Evolutionary conservation across 2,888 invertebrate species (phyloP).

Genomic region (Dilophus febrilis): DNA sequence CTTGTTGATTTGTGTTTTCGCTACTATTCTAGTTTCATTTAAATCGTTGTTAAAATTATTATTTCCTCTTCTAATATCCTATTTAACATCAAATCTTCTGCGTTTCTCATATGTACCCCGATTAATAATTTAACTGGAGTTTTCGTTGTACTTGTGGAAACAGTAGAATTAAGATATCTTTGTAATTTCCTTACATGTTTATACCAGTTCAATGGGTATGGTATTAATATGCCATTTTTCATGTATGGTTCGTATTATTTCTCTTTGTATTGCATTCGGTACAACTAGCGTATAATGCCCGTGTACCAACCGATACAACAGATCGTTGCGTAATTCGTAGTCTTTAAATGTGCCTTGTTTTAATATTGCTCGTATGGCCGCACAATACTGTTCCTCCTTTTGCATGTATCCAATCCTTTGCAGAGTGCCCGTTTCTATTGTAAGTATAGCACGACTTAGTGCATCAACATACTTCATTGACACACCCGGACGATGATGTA

Average conservation of each 20-base stretch:
- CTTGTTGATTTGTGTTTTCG: neutral
- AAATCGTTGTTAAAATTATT: neutral
- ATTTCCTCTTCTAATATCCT: constrained; percentile 2
- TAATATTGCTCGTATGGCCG: constrained; percentile 12
- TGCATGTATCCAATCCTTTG: neutral
- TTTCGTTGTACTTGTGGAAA: constrained; percentile 1
- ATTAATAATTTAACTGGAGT: constrained; percentile 7
- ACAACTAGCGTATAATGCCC: constrained; percentile 15
- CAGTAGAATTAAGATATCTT: constrained; percentile 10
- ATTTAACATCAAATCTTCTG: neutral
- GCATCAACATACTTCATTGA: constrained; percentile 20
- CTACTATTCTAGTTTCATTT: neutral
- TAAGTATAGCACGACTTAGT: constrained; percentile 14
- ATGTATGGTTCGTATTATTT: constrained; percentile 21
- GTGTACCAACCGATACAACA: constrained; percentile 8
- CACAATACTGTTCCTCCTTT: constrained; percentile 3
- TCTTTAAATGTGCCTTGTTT: neutral
- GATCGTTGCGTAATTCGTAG: neutral
- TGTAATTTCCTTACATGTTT: constrained; percentile 13
- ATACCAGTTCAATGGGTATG: constrained; percentile 18
- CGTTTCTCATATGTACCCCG: constrained; percentile 4
- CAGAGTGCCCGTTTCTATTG: too few relatives aligned
- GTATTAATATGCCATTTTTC: constrained; percentile 20
- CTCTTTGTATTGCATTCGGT: constrained; percentile 19
- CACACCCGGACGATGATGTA: constrained; percentile 20